Conservation (phyloP, 1,140 invertebrate genomes). For the Drosophila kepulauana region DNA sequence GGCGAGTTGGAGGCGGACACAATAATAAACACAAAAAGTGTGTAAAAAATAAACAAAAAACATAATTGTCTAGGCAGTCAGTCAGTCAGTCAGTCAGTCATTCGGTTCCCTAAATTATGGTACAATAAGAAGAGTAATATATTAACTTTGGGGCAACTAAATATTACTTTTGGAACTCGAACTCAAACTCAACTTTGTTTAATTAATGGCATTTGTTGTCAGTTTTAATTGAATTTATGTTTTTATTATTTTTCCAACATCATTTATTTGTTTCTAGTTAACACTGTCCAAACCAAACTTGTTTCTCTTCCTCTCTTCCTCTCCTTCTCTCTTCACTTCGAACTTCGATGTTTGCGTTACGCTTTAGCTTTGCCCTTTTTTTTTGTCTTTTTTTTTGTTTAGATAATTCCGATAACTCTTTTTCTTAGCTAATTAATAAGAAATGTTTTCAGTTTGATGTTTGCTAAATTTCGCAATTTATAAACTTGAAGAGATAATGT, state of each 20-base stretch:
- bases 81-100: background rate
- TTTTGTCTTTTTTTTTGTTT: background rate
- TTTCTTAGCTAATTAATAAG: too few species aligned
- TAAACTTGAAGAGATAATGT: too few species aligned
- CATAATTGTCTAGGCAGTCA: conserved; percentile 24
- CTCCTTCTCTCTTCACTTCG: background rate
- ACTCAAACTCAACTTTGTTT: conserved; percentile 20
- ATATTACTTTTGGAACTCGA: conserved; percentile 12
- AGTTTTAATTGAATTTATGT: conserved; percentile 43
- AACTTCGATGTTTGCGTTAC: too few species aligned
- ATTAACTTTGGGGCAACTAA: conserved; percentile 6
- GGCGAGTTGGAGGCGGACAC: conserved; percentile 22
- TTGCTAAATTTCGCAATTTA: too few species aligned
- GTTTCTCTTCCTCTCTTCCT: background rate
- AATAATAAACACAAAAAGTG: conserved; percentile 3
- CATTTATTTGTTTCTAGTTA: conserved; percentile 18
- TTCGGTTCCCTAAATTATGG: conserved; percentile 13
- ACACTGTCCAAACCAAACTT: conserved; percentile 4
- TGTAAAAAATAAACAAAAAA: conserved; percentile 20
- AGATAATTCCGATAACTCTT: too few species aligned
- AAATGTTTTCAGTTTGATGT: too few species aligned
- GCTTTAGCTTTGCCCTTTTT: background rate
- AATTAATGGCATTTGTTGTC: conserved; percentile 41
- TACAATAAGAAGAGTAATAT: conserved; percentile 4
- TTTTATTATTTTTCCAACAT: conserved; percentile 14